Base-by-base conservation (phyloP, 2,888 invertebrate genomes). In the Helobdella robusta region DNA sequence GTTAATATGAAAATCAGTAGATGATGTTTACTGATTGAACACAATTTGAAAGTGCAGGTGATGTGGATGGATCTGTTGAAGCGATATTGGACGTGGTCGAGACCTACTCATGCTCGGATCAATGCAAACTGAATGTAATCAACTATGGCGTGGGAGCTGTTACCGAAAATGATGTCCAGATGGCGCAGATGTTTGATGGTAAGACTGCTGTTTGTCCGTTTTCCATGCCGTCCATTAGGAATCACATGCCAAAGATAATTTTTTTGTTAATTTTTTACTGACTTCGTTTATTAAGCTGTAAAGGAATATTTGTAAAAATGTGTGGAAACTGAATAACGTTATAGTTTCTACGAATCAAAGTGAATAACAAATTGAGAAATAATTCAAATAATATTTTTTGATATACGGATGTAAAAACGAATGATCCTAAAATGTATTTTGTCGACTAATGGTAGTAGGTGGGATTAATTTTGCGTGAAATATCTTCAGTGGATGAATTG, bases 51-150 rank as follows among this genome's bases (percentile, higher is more conserved):
- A n/a, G 88, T 3, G 86, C 87, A 86, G 89, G 89, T 28, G 98
- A 98, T 81, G 95, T 97, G 1, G 89, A 91, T 78, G 98, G 98
- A 0, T 92, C 93, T 0, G 86, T 95, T 52, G 97, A 98, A 79
- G 95, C 97, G 0, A 88, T 98, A 70, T 79, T 94, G 69, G 89
- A 95, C 77, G 87, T 91, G 11, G 77, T 98, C 64, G 89, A 88
- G 71, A 89, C 91, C 0, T 98, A 95, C 66, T n/a, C n/a, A n/a
- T 25, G 68, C 2, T 69, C 69, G 3, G 64, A 66, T 40, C 70
- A 76, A 66, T 94, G 93, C 73, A 84, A 84, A 56, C 81, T 98
- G 18, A 87, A 91, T 73, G 79, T 98, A 2, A 85, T 97, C 40
- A 88, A 91, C 78, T 91, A 87, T 77, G 94, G 89, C 0, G 89